Evolutionary conservation across 2,888 invertebrate genomes (phyloP).

Genomic region (Stegana nigrithorax): DNA sequence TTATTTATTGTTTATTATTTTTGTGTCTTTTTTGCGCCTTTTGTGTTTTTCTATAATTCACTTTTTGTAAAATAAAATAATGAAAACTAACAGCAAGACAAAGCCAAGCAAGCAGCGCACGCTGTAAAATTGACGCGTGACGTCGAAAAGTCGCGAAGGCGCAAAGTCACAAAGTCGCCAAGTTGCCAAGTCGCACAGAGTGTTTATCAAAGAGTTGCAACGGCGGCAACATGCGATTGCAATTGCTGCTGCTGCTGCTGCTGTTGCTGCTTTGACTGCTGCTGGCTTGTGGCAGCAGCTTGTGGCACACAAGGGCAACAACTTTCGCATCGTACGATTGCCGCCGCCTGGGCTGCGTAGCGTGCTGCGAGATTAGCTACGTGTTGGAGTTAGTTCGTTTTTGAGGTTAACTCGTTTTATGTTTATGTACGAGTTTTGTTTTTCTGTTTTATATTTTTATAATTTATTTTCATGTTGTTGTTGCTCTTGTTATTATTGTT

Average conservation of each 20-base stretch:
- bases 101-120: background rate
- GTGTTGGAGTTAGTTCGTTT: constrained; percentile 14
- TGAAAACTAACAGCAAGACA: background rate
- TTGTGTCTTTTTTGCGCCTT: no score
- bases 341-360: background rate
- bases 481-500: no score
- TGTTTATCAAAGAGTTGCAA: no score
- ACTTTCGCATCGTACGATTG: constrained; percentile 42
- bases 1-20: constrained; percentile 29
- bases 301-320: constrained; percentile 54
- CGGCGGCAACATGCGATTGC: background rate
- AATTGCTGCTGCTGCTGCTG: background rate
- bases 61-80: background rate
- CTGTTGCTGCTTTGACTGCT: constrained; percentile 12
- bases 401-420: constrained; percentile 14
- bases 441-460: background rate
- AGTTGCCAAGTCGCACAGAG: background rate
- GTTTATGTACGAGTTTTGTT: no score
- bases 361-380: constrained; percentile 8
- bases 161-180: background rate
- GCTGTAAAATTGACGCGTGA: constrained; percentile 47
- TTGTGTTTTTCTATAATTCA: no score
- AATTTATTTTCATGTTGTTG: background rate
- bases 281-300: background rate
- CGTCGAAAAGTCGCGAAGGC: constrained; percentile 40